Evolutionary conservation across 1,140 invertebrate genomes (phyloP).

Genomic region (Tribolium castaneum): DNA sequence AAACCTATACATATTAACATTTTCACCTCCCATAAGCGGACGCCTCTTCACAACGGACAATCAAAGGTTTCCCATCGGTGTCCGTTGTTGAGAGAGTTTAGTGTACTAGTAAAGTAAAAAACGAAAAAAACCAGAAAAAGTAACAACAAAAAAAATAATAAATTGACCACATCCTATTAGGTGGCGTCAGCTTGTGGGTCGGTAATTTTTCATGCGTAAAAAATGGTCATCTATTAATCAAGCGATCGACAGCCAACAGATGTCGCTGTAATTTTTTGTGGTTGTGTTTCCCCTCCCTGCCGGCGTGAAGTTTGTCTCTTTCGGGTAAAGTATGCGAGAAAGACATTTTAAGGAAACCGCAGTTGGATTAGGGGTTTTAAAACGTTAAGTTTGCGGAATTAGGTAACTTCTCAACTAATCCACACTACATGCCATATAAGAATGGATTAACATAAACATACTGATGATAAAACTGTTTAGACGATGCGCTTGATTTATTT

Average conservation of each 20-base stretch:
- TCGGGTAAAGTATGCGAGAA: conserved; percentile 53
- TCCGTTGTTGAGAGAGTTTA: no score
- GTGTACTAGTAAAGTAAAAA: no score
- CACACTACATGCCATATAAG: conserved; percentile 57
- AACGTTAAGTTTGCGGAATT: conserved; percentile 58
- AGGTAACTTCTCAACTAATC: conserved; percentile 59
- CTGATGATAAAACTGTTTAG: conserved; percentile 39
- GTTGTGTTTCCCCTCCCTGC: not conserved
- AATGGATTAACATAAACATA: conserved; percentile 58
- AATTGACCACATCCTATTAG: no score
- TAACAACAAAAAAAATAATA: no score
- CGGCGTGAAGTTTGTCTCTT: conserved; percentile 29
- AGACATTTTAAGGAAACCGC: conserved; percentile 56
- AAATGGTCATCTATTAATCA: not conserved
- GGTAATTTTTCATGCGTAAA: no score
- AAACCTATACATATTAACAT: no score
- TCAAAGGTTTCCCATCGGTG: no score
- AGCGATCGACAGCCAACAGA: not conserved
- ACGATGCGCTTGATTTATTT: conserved; percentile 39
- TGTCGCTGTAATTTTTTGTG: not conserved
- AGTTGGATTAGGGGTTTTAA: conserved; percentile 59
- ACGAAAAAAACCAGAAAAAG: no score
- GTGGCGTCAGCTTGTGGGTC: no score
- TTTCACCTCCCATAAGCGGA: no score
- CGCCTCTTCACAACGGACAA: no score